Percentiles rank a stretch among this genome's conserved stretches.
phyloP scores from a whole-genome alignment of 2,797 vertebrate genomes.

The Myripristis jacobus region DNA sequence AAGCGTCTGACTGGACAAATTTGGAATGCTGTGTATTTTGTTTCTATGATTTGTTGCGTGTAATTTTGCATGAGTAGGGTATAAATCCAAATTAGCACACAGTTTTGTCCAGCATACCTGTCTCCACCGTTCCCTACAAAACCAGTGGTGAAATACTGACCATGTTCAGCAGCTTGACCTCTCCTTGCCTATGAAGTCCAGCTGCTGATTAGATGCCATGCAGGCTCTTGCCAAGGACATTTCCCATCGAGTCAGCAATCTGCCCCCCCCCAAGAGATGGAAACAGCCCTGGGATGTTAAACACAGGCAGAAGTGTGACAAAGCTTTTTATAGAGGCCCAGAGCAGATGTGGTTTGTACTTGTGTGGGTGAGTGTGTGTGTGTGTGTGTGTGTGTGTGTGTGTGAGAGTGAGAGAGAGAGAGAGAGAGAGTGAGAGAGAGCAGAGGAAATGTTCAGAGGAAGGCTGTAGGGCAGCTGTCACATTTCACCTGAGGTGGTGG shows the following conservation, averaged over 20 bases:
- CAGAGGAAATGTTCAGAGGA: conserved; percentile 1
- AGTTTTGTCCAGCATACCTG: background rate
- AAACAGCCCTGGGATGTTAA: conserved; percentile 60
- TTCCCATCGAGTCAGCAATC: conserved; percentile 65
- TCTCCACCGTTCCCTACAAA: background rate
- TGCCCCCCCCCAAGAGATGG: conserved; percentile 35
- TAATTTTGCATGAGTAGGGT: conserved; percentile 2
- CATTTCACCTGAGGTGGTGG: conserved; percentile 10
- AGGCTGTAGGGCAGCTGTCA: conserved; percentile 3
- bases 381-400: conserved; percentile 4
- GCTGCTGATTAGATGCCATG: conserved; percentile 42
- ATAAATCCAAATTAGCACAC: conserved; percentile 26
- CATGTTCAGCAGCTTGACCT: conserved; percentile 26
- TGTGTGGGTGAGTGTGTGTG: conserved; percentile 7
- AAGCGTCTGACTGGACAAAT: conserved; percentile 26
- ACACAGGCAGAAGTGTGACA: conserved; percentile 56
- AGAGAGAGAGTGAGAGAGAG: background rate
- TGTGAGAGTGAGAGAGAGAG: background rate
- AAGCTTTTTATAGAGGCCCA: conserved; percentile 35
- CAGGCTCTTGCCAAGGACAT: conserved; percentile 38
- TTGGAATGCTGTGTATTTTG: background rate
- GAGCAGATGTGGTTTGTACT: conserved; percentile 5
- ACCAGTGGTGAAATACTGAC: conserved; percentile 9
- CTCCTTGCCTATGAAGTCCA: conserved; percentile 31
- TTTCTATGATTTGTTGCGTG: conserved; percentile 9